A percentile compares a stretch with the other conserved stretches of the same genome.
Evolutionary conservation across 2,113 vertebrate genomes (phyloP).

Genomic region (Engraulis encrasicolus): DNA sequence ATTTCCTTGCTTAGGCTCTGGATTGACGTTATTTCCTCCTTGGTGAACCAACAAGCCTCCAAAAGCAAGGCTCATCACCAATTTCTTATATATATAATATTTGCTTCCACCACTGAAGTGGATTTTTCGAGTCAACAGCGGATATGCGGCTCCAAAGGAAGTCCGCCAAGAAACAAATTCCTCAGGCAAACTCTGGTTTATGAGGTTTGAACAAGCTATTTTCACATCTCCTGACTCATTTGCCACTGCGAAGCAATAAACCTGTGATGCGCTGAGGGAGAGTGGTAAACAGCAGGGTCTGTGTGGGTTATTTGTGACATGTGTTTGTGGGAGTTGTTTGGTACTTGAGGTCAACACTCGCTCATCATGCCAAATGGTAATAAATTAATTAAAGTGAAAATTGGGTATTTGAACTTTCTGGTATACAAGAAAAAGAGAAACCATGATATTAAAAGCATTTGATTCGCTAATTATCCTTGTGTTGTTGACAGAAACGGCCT

Average conservation of each 20-base stretch:
- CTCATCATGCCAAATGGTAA: not conserved
- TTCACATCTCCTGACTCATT: constrained; percentile 18
- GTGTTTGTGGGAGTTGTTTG: too few relatives aligned
- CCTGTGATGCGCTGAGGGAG: not conserved
- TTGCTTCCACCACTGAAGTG: not conserved
- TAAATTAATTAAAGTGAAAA: not conserved
- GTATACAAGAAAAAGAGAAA: too few relatives aligned
- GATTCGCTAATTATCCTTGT: not conserved
- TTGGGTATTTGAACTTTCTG: not conserved
- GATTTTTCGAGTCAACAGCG: not conserved
- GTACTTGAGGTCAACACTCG: not conserved
- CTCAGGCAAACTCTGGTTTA: constrained; percentile 9
- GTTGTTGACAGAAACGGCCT: not conserved
- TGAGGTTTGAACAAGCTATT: constrained; percentile 23
- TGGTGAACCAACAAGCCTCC: not conserved
- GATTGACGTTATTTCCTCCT: constrained; percentile 22
- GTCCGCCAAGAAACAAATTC: not conserved
- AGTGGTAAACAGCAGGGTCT: not conserved
- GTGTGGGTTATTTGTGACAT: too few relatives aligned
- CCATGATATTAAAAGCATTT: too few relatives aligned
- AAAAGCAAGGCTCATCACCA: not conserved
- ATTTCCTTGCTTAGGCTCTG: not conserved
- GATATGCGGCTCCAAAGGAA: not conserved
- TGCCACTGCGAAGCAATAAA: constrained; percentile 8
- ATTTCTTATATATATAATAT: constrained; percentile 13